Conservation (phyloP, 2,888 invertebrate genomes). For the Griposia aprilina region DNA sequence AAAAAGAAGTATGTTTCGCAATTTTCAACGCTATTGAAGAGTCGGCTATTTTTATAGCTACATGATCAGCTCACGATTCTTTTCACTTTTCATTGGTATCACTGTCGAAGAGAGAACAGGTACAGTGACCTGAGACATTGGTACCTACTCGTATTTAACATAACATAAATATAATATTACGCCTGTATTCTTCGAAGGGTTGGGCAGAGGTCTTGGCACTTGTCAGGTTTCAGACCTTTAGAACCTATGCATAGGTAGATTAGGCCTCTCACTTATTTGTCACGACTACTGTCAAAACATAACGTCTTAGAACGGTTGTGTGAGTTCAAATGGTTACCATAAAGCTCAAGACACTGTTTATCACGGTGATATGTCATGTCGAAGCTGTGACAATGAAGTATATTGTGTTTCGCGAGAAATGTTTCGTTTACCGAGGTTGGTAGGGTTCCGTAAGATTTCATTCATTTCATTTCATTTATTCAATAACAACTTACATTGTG, state of each 20-base stretch:
- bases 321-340: slow-evolving; percentile 24
- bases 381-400: slow-evolving; percentile 41
- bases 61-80: too few relatives aligned
- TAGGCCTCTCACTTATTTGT: not conserved
- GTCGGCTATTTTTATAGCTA: not conserved
- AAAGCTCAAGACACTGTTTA: slow-evolving; percentile 41
- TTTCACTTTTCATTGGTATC: too few relatives aligned
- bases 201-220: too few relatives aligned
- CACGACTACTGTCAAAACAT: slow-evolving; percentile 3
- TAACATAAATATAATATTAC: too few relatives aligned
- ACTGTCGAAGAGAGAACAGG: too few relatives aligned
- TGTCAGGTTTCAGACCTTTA: not conserved
- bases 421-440: slow-evolving; percentile 8
- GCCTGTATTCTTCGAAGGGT: too few relatives aligned
- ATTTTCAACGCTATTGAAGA: too few relatives aligned
- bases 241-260: not conserved
- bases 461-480: too few relatives aligned
- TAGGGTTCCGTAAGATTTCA: slow-evolving; percentile 19
- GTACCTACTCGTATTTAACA: not conserved
- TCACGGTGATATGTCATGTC: slow-evolving; percentile 50
- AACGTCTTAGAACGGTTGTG: not conserved
- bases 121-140: too few relatives aligned
- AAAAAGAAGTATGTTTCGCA: too few relatives aligned
- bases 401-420: slow-evolving; percentile 31
- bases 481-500: too few relatives aligned